These are phyloP conservation scores for Eulacestoma nigropectus DNA, from an alignment of 2,113 vertebrate genomes.

Conservation along the genomic window DNA sequence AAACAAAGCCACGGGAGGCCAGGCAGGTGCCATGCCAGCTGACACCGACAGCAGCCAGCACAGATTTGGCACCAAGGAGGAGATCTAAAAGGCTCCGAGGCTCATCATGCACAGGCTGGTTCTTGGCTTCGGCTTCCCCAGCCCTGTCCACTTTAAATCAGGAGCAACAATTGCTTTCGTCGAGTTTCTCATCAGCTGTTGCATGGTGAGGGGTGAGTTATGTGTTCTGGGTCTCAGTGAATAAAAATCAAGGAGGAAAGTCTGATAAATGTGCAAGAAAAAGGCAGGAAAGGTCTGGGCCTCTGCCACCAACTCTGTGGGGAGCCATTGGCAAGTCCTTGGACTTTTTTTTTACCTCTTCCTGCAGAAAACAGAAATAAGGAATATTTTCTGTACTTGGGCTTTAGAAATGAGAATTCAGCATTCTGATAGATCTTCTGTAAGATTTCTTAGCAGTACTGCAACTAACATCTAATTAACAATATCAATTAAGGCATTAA, in stretches of 20 bases:
- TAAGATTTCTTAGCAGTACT: neutral
- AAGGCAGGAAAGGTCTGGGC: neutral
- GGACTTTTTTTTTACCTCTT: neutral
- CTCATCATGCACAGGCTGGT: neutral
- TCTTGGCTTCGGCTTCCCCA: neutral
- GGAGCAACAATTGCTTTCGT: neutral
- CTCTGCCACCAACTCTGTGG: neutral
- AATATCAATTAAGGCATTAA: neutral
- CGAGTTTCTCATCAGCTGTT: neutral
- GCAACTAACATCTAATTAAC: neutral
- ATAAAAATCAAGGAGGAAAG: neutral
- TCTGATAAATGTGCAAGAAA: neutral
- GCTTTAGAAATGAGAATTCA: neutral
- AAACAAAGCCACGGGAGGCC: conserved; percentile 23
- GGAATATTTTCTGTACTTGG: neutral
- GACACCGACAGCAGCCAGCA: neutral
- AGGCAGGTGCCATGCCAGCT: conserved; percentile 30
- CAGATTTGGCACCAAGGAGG: neutral
- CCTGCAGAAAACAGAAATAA: neutral
- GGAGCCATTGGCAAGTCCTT: neutral
- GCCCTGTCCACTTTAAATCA: neutral
- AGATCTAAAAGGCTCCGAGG: neutral
- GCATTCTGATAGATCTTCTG: neutral
- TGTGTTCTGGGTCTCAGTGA: neutral
- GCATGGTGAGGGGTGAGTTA: neutral